Base-by-base conservation (phyloP, 1,140 invertebrate genomes). In the Trichonephila clavata region DNA sequence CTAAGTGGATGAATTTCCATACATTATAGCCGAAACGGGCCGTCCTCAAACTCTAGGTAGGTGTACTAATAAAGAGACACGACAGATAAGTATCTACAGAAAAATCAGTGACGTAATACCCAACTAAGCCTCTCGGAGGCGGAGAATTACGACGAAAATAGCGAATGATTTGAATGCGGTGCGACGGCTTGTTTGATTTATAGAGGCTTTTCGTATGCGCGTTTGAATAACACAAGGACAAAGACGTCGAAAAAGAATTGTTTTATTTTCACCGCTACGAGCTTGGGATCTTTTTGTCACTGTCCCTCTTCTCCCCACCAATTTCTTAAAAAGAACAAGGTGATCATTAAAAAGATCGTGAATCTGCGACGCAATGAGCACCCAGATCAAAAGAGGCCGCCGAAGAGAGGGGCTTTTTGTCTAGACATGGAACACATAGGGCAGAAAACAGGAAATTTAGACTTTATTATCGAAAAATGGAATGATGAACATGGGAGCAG, bases 1-100 rank as follows among this genome's bases (percentile, higher is more conserved):
- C 50, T 90, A 43, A 80, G 43, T 80, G 21, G 89, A 80, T 68
- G 68, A 71, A 90, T 90, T 90, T 77, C 89, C 89, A 90, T 90
- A 81, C 88, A 90, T 81, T 88, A 88, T 71, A 63, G 21, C 18
- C 57, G 59, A 16, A 59, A 16, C 57, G 57, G 84, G 84, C 84
- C 59, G 84, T 86, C 84, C 84, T 86, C 84, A 27, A 61, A 27
- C 84, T 63, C 59, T 59, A 86, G 84, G 84, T 86, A 86, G 84
- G 61, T 86, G 84, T 86, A 86, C 84, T 86, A 86, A 86, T 86
- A 86, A 88, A 65, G 20, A 68, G 86, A 50, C 61, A 88, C 63
- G 60, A 4, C 57, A 86, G 59, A 86, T 86, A 86, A 86, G n/a
- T 88, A 88, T 65, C 86, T 68, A 88, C 86, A 57, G 57, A 50